A percentile compares a stretch with the other conserved stretches of the same genome.
phyloP scores from a whole-genome alignment of 2,113 vertebrate genomes.

The Spermophilus dauricus region DNA sequence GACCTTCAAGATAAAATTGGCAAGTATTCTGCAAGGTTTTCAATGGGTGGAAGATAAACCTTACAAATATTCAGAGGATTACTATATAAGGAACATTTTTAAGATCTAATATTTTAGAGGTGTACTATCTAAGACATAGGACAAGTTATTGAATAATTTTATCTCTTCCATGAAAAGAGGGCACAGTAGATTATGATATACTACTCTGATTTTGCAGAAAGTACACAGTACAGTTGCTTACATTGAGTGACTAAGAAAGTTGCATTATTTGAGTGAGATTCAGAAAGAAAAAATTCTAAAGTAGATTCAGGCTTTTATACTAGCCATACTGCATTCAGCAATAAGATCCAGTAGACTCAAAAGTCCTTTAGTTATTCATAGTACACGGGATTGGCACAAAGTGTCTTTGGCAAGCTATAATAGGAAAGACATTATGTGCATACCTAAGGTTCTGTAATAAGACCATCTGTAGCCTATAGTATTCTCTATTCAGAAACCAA shows the following conservation, averaged over 20 bases:
- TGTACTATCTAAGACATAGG: not conserved
- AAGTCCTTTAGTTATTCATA: not conserved
- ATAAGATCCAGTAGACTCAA: not conserved
- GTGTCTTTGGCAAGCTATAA: not conserved
- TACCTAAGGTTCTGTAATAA: not conserved
- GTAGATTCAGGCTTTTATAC: not conserved
- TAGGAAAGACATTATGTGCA: not conserved
- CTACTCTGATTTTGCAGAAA: not conserved
- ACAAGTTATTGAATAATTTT: not conserved
- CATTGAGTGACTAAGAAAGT: not conserved
- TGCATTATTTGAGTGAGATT: not conserved
- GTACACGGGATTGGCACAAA: not conserved
- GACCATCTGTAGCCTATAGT: not conserved
- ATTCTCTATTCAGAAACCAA: not conserved
- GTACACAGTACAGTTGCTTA: not conserved
- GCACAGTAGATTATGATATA: not conserved
- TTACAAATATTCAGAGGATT: not conserved
- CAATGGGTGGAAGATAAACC: not conserved
- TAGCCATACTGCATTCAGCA: not conserved
- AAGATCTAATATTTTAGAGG: not conserved
- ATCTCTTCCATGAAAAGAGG: not conserved
- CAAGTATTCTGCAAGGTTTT: not conserved
- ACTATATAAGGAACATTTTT: not conserved
- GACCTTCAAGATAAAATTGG: not conserved
- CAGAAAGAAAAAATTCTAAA: not conserved